These are phyloP conservation scores for Ormia ochracea DNA, from an alignment of 2,888 invertebrate species.

Conservation along the genomic window DNA sequence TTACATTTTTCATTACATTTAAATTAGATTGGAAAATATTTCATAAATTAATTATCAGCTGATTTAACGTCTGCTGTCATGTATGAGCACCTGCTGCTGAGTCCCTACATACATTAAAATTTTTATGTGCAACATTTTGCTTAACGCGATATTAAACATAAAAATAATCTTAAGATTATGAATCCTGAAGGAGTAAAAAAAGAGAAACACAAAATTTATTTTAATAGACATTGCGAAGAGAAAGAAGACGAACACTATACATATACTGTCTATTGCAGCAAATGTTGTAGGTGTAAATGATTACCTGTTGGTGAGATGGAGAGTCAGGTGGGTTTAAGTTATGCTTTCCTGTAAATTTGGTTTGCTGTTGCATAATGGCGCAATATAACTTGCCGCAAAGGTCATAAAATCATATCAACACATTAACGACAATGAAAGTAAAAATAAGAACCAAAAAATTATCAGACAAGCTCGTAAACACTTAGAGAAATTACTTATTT, in stretches of 20 bases:
- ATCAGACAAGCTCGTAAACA: conserved; percentile 1
- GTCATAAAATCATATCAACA: conserved; percentile 75
- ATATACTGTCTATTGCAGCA: conserved; percentile 61
- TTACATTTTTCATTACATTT: conserved; percentile 11
- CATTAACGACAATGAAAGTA: conserved; percentile 68
- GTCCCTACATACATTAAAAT: neutral
- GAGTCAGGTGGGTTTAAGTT: conserved; percentile 17
- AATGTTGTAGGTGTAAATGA: neutral
- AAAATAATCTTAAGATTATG: conserved; percentile 75
- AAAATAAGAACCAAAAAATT: conserved; percentile 21
- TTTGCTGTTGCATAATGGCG: conserved; percentile 52
- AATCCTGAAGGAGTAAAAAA: conserved; percentile 66
- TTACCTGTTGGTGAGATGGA: conserved; percentile 45
- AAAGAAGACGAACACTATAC: conserved; percentile 12
- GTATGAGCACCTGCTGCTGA: conserved; percentile 12
- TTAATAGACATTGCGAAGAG: conserved; percentile 1
- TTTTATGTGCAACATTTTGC: neutral
- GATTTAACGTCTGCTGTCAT: neutral
- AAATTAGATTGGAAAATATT: conserved; percentile 20
- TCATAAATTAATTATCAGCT: conserved; percentile 37
- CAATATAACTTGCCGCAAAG: conserved; percentile 73
- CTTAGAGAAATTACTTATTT: neutral
- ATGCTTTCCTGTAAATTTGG: neutral
- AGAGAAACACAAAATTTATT: conserved; percentile 44
- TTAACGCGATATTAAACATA: conserved; percentile 67